A percentile compares a stretch with the other conserved stretches of the same genome.
phyloP scores from a whole-genome alignment of 2,113 vertebrate species.

The Sebastes schlegelii region DNA sequence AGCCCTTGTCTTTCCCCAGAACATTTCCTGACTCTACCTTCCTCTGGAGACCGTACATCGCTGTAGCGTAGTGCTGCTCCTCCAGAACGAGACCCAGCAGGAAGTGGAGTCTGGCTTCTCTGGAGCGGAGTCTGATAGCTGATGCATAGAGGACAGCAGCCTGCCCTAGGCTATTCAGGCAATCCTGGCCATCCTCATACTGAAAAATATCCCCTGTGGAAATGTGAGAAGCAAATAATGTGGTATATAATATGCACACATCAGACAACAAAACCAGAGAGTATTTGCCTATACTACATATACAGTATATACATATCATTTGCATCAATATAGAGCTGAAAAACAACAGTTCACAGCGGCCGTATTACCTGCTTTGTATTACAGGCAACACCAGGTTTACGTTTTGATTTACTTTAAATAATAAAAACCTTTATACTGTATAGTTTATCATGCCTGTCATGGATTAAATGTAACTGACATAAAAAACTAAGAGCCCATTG shows the following conservation, averaged over 20 bases:
- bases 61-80: slow-evolving; percentile 70
- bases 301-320: background rate
- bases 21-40: slow-evolving; percentile 52
- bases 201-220: slow-evolving; percentile 61
- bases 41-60: slow-evolving; percentile 72
- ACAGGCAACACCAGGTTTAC: background rate
- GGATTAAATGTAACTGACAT: background rate
- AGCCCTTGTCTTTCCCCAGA: background rate
- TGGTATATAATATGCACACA: background rate
- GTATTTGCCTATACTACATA: slow-evolving; percentile 27
- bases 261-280: background rate
- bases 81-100: slow-evolving; percentile 75
- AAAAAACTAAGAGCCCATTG: no score
- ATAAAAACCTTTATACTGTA: background rate
- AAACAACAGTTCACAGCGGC: background rate
- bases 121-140: slow-evolving; percentile 72
- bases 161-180: slow-evolving; percentile 70
- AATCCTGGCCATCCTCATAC: slow-evolving; percentile 62
- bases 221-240: slow-evolving; percentile 1
- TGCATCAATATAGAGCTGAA: background rate
- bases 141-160: slow-evolving; percentile 75
- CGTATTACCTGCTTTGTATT: background rate
- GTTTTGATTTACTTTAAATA: background rate
- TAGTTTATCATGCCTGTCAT: background rate
- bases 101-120: slow-evolving; percentile 75